phyloP scores from a whole-genome alignment of 2,113 vertebrate genomes.

The Pao palembangensis region DNA sequence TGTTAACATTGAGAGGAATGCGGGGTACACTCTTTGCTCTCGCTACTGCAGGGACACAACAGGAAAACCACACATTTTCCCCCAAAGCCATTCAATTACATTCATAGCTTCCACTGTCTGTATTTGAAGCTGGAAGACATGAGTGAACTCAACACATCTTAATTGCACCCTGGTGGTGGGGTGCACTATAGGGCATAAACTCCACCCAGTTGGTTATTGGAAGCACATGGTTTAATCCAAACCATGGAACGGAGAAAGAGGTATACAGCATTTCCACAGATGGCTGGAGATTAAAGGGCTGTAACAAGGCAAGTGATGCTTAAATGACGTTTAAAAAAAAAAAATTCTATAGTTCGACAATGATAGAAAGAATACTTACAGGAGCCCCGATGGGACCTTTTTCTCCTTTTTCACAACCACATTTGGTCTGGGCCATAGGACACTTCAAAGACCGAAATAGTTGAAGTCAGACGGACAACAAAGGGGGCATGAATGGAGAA shows the following conservation, averaged over 20 bases:
- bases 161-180: no score
- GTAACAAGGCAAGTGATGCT: no score
- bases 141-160: no score
- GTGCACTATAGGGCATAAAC: no score
- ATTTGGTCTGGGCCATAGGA: conserved; percentile 65
- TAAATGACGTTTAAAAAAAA: no score
- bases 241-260: conserved; percentile 3
- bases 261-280: no score
- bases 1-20: conserved; percentile 45
- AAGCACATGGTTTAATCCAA: conserved; percentile 8
- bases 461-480: conserved; percentile 16
- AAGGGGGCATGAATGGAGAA: conserved; percentile 4
- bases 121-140: no score
- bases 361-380: conserved; percentile 73
- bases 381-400: conserved; percentile 77
- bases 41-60: conserved; percentile 45
- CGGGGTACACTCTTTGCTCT: conserved; percentile 30
- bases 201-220: background rate
- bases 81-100: conserved; percentile 40
- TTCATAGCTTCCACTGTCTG: no score
- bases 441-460: conserved; percentile 72
- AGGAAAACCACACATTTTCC: conserved; percentile 28
- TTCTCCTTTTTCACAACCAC: conserved; percentile 86
- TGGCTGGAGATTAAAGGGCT: no score
- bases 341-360: background rate